Conservation (phyloP, 2,888 invertebrate species). For the Clepsis dumicolana region DNA sequence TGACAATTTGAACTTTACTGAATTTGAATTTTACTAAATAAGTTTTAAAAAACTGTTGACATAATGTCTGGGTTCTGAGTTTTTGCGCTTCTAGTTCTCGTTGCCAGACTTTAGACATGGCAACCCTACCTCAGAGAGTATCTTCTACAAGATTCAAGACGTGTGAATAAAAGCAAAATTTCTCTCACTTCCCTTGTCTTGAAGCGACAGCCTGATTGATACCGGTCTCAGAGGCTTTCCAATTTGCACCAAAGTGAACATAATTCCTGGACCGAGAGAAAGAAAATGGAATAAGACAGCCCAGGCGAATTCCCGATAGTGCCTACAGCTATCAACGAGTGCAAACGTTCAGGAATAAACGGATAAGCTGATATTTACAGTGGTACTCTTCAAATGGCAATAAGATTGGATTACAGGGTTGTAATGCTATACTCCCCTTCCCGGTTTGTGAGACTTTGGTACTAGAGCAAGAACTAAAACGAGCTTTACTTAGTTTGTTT, state of each 20-base stretch:
- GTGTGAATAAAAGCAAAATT: background rate
- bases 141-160: background rate
- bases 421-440: no score
- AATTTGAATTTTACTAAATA: no score
- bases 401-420: background rate
- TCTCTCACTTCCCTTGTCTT: no score
- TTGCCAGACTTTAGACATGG: no score
- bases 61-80: no score
- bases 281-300: background rate
- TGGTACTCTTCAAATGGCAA: no score
- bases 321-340: background rate
- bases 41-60: no score
- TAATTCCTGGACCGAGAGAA: background rate
- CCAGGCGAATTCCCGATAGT: background rate
- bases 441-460: no score
- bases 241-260: slow-evolving; percentile 1
- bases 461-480: no score
- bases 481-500: no score
- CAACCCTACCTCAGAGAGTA: background rate
- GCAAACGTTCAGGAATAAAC: background rate
- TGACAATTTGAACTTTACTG: no score
- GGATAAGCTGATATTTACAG: background rate
- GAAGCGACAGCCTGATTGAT: background rate
- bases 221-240: background rate
- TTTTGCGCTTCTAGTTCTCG: no score